phyloP scores from a whole-genome alignment of 2,888 invertebrate species.

The Apeira syringaria region DNA sequence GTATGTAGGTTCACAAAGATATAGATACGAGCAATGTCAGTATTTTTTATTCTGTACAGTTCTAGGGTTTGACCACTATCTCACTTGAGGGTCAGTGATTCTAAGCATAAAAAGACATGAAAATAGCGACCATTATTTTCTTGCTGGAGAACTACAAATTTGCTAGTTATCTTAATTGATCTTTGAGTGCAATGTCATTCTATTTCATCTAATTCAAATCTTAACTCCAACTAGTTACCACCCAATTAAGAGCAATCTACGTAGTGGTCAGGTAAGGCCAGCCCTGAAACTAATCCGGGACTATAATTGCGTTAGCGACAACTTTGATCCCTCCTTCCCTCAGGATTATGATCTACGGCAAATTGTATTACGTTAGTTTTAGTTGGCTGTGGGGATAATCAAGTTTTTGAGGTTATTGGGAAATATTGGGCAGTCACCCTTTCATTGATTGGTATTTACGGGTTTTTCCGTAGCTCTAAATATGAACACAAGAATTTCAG shows the following conservation, averaged over 20 bases:
- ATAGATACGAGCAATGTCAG: too few relatives aligned
- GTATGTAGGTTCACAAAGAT: too few relatives aligned
- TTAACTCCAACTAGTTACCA: conserved; percentile 40
- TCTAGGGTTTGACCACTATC: too few relatives aligned
- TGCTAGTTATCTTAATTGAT: too few relatives aligned
- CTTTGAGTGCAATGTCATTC: not conserved
- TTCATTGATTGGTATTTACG: conserved; percentile 2
- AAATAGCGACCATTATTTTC: too few relatives aligned
- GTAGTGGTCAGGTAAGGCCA: conserved; percentile 59
- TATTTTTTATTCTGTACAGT: too few relatives aligned
- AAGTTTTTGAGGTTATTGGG: conserved; percentile 40
- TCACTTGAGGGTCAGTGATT: too few relatives aligned
- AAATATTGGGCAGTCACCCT: conserved; percentile 12
- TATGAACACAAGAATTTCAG: too few relatives aligned
- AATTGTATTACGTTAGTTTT: conserved; percentile 73
- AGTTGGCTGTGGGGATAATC: conserved; percentile 70
- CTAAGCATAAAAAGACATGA: too few relatives aligned
- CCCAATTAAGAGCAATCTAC: conserved; percentile 60
- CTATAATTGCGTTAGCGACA: conserved; percentile 79
- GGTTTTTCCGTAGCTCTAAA: too few relatives aligned
- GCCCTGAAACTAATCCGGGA: conserved; percentile 78
- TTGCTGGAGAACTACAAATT: too few relatives aligned
- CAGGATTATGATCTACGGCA: conserved; percentile 76
- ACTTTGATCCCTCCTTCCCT: conserved; percentile 78
- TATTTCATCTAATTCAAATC: conserved; percentile 1